Evolutionary conservation across 2,797 vertebrate genomes (phyloP), one percentile per base, ranked within the genome.

Genomic region (Enteromius fasciolatus): DNA sequence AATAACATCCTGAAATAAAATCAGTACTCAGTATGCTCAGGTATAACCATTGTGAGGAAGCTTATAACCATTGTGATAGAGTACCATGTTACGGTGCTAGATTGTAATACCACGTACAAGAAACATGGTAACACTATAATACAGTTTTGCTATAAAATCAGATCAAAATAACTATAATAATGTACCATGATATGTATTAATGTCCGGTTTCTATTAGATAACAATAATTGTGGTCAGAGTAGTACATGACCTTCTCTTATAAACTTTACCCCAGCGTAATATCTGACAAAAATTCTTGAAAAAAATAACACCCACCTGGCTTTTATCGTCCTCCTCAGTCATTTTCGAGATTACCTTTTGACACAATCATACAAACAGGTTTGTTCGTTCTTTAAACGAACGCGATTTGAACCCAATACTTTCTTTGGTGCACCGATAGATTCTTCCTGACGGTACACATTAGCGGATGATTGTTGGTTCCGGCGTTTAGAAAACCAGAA

Each of bases 281-380:
- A 50, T 50, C 44, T 50, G 4, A 66, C 28, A 9, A 14, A 1
- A 15, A 11, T 3, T 25, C 0, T 39, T 23, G 8, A 48, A 59
- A 46, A 61, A 72, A 70, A 80, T 10, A 3, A 46, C 11, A 69
- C 48, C 73, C 4, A 93, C 94, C 87, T 93, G 90, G 3, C 64
- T 74, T 14, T 81, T 76, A 20, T 81, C 83, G n/a, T 73, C 81
- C 7, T 90, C 90, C 33, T 63, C 88, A 0, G 87, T 23, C 92
- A 93, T 94, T 8, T 8, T 28, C 0, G 1, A 31, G 64, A 11
- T 9, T 0, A 59, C 9, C 0, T 0, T 1, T 0, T 0, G 31
- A 12, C 63, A 50, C 69, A 54, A 28, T 9, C 7, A 25, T 39
- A 67, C 80, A 20, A 5, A 0, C 57, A 74, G 76, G 59, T 50